Percentiles rank a stretch among this genome's conserved stretches.
Conservation (phyloP, 2,888 invertebrate species). For the Crocallis elinguaria region DNA sequence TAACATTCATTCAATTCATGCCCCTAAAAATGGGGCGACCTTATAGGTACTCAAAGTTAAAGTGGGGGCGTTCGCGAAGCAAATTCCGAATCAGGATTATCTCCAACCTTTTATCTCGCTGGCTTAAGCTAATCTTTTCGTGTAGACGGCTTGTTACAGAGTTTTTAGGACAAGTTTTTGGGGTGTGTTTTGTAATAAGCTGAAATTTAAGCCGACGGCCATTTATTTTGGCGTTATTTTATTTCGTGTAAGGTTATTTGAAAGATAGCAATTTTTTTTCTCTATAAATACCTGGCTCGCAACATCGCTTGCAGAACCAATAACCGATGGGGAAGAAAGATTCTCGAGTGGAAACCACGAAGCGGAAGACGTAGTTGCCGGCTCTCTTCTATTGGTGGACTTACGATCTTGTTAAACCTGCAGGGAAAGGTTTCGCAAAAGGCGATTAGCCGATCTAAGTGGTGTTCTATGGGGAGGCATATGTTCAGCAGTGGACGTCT, state of each 20-base stretch:
- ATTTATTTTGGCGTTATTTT: background rate
- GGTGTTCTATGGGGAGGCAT: no score
- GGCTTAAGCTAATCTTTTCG: conserved; percentile 26
- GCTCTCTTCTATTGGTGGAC: no score
- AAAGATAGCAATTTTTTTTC: no score
- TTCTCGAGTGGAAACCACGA: no score
- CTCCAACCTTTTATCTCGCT: conserved; percentile 23
- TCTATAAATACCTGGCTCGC: no score
- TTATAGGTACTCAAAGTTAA: conserved; percentile 22
- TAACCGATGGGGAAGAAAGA: no score
- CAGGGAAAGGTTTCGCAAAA: no score
- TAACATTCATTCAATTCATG: conserved; percentile 20
- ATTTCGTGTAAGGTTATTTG: background rate
- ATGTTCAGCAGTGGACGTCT: no score
- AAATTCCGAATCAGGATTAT: conserved; percentile 23
- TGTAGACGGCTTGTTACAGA: conserved; percentile 27
- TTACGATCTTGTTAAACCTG: no score
- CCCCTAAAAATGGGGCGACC: conserved; percentile 18
- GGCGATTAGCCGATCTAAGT: no score
- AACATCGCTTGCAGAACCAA: no score
- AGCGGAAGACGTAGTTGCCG: no score
- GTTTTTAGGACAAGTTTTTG: conserved; percentile 20
- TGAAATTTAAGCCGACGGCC: background rate
- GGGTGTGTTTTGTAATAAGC: conserved; percentile 14
- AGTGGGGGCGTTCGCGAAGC: conserved; percentile 6